Conservation (phyloP, 1,140 invertebrate species). For the Belonocnema kinseyi region DNA sequence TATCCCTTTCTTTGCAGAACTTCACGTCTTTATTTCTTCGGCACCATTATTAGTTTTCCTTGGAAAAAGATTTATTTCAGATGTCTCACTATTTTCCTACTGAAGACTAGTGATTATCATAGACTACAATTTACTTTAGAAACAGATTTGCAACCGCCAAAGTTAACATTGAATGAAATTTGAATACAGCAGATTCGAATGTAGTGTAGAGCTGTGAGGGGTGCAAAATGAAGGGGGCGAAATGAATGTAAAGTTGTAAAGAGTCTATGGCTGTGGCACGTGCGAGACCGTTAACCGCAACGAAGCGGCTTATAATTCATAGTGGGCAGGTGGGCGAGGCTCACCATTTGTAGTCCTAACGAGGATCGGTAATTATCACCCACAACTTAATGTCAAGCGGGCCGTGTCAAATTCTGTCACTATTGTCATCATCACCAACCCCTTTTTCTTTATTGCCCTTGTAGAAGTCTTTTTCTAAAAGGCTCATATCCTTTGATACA, state of each 20-base stretch:
- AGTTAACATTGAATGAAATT: slow-evolving; percentile 1
- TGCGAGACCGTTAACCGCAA: slow-evolving; percentile 64
- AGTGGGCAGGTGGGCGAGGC: slow-evolving; percentile 65
- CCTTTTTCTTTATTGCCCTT: neutral
- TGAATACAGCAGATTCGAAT: neutral
- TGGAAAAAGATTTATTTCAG: too few species aligned
- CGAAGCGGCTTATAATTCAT: slow-evolving; percentile 67
- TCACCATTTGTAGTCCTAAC: slow-evolving; percentile 59
- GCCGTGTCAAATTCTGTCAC: slow-evolving; percentile 23
- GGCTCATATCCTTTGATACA: neutral
- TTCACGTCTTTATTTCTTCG: too few species aligned
- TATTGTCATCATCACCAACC: neutral
- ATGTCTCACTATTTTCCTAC: too few species aligned
- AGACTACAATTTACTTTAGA: neutral
- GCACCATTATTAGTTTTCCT: too few species aligned
- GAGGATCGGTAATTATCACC: slow-evolving; percentile 65
- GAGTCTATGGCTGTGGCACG: slow-evolving; percentile 60
- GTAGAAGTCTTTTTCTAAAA: slow-evolving; percentile 25
- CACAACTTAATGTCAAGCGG: slow-evolving; percentile 60
- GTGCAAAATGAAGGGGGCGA: slow-evolving; percentile 54
- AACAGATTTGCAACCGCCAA: neutral
- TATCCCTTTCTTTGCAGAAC: too few species aligned
- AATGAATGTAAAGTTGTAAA: slow-evolving; percentile 40
- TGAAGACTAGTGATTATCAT: too few species aligned
- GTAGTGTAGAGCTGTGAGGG: slow-evolving; percentile 47